Conservation (phyloP, 2,888 invertebrate genomes). For the Alitta virens region DNA sequence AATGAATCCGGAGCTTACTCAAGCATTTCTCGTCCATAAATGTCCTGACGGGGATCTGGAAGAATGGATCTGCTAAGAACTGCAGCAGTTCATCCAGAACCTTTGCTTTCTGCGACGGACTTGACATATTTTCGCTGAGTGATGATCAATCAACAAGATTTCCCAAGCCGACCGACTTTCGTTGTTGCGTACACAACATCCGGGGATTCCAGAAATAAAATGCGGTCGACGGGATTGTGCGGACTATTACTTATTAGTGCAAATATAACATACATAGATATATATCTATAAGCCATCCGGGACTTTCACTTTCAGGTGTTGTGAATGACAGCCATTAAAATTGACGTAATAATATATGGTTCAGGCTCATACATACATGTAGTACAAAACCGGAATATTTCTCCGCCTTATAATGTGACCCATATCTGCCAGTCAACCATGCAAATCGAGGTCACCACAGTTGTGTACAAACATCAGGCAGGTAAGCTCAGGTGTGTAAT, state of each 20-base stretch:
- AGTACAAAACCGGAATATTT: too few species aligned
- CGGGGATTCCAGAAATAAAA: slow-evolving; percentile 11
- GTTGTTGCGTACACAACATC: slow-evolving; percentile 26
- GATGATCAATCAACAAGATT: background rate
- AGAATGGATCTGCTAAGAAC: slow-evolving; percentile 86
- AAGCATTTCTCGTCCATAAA: slow-evolving; percentile 91
- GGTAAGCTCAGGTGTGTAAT: too few species aligned
- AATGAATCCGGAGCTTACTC: slow-evolving; percentile 64
- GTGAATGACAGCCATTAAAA: too few species aligned
- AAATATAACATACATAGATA: too few species aligned
- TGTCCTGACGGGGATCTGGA: slow-evolving; percentile 86
- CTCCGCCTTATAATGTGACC: too few species aligned
- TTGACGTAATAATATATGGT: too few species aligned
- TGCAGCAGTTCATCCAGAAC: slow-evolving; percentile 88
- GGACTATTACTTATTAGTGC: background rate
- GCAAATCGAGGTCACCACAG: too few species aligned
- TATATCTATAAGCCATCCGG: too few species aligned
- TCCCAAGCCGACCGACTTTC: slow-evolving; percentile 7
- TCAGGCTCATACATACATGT: too few species aligned
- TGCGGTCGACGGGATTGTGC: background rate
- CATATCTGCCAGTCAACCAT: too few species aligned
- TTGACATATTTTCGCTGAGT: background rate
- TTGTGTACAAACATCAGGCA: too few species aligned
- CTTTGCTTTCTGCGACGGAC: slow-evolving; percentile 13
- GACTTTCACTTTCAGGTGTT: too few species aligned